These are phyloP conservation scores for Trachelus stipa DNA, from an alignment of 2,888 invertebrate species.

Conservation along the genomic window DNA sequence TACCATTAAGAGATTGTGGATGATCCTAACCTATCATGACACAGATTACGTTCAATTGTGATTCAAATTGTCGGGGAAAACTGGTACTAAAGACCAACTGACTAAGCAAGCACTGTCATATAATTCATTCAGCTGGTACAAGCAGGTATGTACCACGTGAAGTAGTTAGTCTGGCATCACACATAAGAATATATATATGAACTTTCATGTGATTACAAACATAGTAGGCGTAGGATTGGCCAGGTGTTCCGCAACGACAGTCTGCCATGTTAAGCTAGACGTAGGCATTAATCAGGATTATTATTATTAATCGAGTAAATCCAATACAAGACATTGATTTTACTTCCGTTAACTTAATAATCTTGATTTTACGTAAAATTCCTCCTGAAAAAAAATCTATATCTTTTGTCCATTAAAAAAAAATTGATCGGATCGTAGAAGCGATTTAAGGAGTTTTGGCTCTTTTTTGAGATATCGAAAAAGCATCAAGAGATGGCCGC, in stretches of 20 bases:
- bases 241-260: constrained; percentile 10
- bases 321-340: background rate
- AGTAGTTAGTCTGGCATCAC: background rate
- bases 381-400: no score
- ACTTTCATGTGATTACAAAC: background rate
- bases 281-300: background rate
- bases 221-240: constrained; percentile 8
- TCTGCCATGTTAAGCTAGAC: background rate
- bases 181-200: background rate
- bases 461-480: no score
- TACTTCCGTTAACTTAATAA: background rate
- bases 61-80: background rate
- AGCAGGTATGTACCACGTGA: background rate
- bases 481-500: no score
- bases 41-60: background rate
- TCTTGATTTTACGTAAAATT: background rate
- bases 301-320: background rate
- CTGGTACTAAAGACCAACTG: background rate
- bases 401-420: no score
- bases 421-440: no score
- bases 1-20: background rate
- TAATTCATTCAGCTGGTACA: background rate
- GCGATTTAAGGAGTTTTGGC: no score
- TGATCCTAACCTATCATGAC: background rate
- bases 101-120: background rate